A percentile compares a stretch with the other conserved stretches of the same genome.
Conservation (phyloP, 2,113 vertebrate genomes). For the Irena cyanogastra region DNA sequence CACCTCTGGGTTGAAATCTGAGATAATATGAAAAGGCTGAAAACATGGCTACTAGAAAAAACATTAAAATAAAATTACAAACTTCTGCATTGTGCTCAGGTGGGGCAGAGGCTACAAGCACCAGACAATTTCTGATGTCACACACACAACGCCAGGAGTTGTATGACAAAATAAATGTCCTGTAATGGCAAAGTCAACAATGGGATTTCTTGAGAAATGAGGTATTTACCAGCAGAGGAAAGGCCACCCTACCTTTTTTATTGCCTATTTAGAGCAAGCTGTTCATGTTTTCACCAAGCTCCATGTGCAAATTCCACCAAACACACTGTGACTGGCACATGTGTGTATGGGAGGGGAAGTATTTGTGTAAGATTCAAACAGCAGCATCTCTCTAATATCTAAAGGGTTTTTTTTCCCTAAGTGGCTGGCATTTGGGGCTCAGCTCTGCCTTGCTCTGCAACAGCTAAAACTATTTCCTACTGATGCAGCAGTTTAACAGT, state of each 20-base stretch:
- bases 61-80: not conserved
- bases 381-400: not conserved
- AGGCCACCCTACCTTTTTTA: not conserved
- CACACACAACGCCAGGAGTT: rapidly evolving
- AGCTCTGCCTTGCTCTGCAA: not conserved
- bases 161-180: not conserved
- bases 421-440: not conserved
- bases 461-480: conserved; percentile 14
- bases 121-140: not conserved
- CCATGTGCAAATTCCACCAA: not conserved
- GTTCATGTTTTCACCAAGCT: not conserved
- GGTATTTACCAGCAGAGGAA: conserved; percentile 14
- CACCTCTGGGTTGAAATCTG: not conserved
- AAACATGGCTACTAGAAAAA: not conserved
- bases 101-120: not conserved
- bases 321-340: not conserved
- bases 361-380: not conserved
- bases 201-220: conserved; percentile 2
- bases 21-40: not conserved
- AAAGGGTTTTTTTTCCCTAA: not conserved
- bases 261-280: not conserved
- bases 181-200: not conserved
- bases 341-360: not conserved
- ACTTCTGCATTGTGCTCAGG: not conserved
- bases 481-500: conserved; percentile 37